Conservation (phyloP, 2,797 vertebrate species). For the Anniella stebbinsi region DNA sequence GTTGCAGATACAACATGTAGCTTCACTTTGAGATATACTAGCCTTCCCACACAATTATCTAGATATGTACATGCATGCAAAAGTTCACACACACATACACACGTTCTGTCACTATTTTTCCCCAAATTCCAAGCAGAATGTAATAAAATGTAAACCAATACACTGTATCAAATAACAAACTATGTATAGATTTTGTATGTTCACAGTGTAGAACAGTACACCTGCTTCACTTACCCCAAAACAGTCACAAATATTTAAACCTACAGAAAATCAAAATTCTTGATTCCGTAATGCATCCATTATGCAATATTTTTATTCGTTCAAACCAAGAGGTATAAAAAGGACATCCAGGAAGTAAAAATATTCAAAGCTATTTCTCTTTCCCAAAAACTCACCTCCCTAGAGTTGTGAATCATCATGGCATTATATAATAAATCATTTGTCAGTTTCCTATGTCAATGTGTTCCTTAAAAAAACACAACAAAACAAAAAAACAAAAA, state of each 20-base stretch:
- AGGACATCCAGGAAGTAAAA: slow-evolving; percentile 27
- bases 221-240: too few relatives aligned
- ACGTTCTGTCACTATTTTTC: too few relatives aligned
- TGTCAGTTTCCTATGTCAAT: slow-evolving; percentile 19
- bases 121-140: neutral
- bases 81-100: too few relatives aligned
- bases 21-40: neutral
- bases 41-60: neutral
- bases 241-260: neutral
- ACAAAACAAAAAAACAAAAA: too few relatives aligned
- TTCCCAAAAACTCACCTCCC: slow-evolving; percentile 43
- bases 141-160: neutral
- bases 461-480: neutral
- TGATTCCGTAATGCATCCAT: too few relatives aligned
- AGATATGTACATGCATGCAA: neutral
- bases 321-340: neutral
- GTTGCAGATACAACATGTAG: neutral
- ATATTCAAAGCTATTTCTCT: neutral
- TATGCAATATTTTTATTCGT: neutral
- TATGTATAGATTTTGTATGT: neutral
- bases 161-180: neutral
- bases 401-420: slow-evolving; percentile 30
- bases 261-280: neutral
- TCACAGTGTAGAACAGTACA: neutral
- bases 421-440: slow-evolving; percentile 3